Evolutionary conservation across 2,888 invertebrate species (phyloP).

Genomic region (Dynastes grantii): DNA sequence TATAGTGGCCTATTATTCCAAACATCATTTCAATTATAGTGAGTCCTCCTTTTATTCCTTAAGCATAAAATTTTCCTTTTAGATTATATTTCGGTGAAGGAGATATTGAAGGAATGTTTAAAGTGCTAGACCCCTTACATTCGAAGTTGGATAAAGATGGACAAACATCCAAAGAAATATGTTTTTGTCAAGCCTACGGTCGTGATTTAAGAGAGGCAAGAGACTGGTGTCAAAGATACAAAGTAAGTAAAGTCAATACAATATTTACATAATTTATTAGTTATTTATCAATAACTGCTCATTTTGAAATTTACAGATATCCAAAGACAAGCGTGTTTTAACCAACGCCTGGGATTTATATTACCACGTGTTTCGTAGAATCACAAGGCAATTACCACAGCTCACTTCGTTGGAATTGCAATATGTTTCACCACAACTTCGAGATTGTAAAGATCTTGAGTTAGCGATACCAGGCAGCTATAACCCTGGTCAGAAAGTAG

Average conservation of each 20-base stretch:
- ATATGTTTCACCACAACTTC: constrained; percentile 94
- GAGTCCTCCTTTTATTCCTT: background rate
- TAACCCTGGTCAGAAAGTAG: constrained; percentile 91
- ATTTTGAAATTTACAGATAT: constrained; percentile 73
- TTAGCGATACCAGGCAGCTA: constrained; percentile 99
- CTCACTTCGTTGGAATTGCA: constrained; percentile 92
- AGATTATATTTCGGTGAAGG: constrained; percentile 95
- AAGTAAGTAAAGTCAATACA: constrained; percentile 67
- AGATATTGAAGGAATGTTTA: constrained; percentile 97
- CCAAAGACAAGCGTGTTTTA: constrained; percentile 90
- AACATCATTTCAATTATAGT: too few species aligned
- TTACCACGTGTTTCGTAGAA: constrained; percentile 97
- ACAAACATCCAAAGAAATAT: constrained; percentile 96
- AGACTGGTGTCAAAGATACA: constrained; percentile 95
- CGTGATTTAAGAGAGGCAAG: constrained; percentile 94
- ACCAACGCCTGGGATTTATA: constrained; percentile 99
- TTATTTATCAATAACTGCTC: background rate
- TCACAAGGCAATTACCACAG: constrained; percentile 95
- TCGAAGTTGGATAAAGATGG: constrained; percentile 95
- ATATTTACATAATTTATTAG: background rate
- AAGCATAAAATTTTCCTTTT: background rate
- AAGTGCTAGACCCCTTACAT: constrained; percentile 94
- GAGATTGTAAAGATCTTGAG: constrained; percentile 92
- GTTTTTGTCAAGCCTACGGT: constrained; percentile 97
- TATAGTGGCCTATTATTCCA: too few species aligned